Conservation (phyloP, 2,113 vertebrate species). For the Blennius ocellaris region DNA sequence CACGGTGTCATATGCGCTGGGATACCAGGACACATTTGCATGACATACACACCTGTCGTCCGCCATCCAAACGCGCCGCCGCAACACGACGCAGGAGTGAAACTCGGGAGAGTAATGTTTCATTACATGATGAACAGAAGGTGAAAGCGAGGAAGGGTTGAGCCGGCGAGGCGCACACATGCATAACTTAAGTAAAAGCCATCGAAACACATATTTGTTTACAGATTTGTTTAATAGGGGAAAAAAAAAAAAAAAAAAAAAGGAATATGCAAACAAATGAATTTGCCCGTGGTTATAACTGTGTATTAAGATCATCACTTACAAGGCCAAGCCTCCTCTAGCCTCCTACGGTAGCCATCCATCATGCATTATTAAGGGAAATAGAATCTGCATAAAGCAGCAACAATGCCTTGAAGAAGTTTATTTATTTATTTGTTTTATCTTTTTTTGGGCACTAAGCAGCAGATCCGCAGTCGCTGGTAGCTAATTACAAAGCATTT, state of each 20-base stretch:
- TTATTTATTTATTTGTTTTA: conserved; percentile 76
- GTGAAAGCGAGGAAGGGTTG: conserved; percentile 56
- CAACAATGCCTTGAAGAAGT: conserved; percentile 77
- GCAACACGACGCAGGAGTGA: conserved; percentile 61
- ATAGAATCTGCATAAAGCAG: conserved; percentile 77
- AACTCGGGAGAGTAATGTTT: conserved; percentile 76
- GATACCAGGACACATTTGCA: conserved; percentile 74
- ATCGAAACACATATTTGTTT: conserved; percentile 74
- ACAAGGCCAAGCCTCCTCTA: conserved; percentile 73
- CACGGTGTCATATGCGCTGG: conserved; percentile 73
- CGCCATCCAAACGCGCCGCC: conserved; percentile 50
- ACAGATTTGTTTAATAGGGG: conserved; percentile 76
- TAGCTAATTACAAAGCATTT: conserved; percentile 74
- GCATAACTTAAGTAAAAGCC: conserved; percentile 79
- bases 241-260: conserved; percentile 63
- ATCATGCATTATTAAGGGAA: conserved; percentile 80
- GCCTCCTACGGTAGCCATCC: conserved; percentile 69
- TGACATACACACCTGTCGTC: conserved; percentile 77
- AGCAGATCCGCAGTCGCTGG: conserved; percentile 56
- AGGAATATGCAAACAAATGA: conserved; percentile 75
- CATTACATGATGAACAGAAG: conserved; percentile 75
- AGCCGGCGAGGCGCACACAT: conserved; percentile 25
- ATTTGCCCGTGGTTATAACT: conserved; percentile 78
- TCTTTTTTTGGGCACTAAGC: conserved; percentile 63
- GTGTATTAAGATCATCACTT: conserved; percentile 81